Base-by-base conservation (phyloP, 2,797 vertebrate genomes). In the Cirrhinus mrigala region DNA sequence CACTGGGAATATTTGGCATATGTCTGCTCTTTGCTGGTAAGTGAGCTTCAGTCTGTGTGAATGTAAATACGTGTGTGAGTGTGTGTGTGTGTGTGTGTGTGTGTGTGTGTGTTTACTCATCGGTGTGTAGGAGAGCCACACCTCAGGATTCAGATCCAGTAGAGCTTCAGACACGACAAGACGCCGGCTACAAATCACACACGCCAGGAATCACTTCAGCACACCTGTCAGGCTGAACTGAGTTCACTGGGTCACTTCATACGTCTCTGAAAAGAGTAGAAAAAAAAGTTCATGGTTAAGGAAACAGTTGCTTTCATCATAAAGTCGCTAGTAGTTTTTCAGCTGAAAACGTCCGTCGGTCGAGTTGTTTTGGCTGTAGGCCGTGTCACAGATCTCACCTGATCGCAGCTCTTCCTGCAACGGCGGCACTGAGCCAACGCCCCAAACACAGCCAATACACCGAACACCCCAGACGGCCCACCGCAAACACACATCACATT, bases 351-450 rank as follows among this genome's bases (percentile, higher is more conserved):
- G 44, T 46, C 44, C 9, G 44, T 11, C 9, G 44, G 8, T 46
- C 8, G 12, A 14, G 3, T 11, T 20, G 48, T 33, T 74, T 52
- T 20, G 24, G 18, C 71, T 33, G 10, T 4, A 56, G 74, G 24
- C 18, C 18, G 16, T 37, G 33, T 20, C 27, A 16, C n/a, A 29
- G 71, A 40, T 46, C 40, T 22, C 44, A 11, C 44, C 44, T 1
- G 44, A 46, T 46, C 8, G 29, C 4, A 75, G 15, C n/a, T 6
- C 20, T 16, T 3, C 48, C 79, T 54, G 48, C 48, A 16, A 22
- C 52, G 11, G 27, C 16, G 48, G 73, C 77, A 18, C 48, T 7
- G 14, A 70, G 79, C 54, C 81, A 82, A 82, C 81, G 24, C 69
- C 81, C 62, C 14, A 16, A 29, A 64, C 14, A 62, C 58, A 64